phyloP scores from a whole-genome alignment of 2,113 vertebrate species.

The Paramormyrops kingsleyae region DNA sequence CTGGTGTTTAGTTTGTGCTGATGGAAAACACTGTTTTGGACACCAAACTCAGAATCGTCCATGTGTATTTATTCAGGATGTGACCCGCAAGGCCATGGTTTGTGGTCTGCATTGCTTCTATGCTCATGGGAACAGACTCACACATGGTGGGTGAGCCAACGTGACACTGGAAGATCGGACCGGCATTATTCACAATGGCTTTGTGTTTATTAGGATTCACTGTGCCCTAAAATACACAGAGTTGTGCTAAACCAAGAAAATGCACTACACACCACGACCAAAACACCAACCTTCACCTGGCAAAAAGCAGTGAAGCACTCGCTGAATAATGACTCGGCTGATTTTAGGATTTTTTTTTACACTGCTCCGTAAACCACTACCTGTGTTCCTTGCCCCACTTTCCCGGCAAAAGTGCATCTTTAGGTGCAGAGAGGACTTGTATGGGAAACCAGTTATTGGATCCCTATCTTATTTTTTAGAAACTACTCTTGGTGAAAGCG shows the following conservation, averaged over 20 bases:
- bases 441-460: neutral
- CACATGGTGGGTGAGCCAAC: neutral
- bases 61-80: neutral
- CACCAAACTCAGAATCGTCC: neutral
- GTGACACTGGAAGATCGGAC: neutral
- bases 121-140: neutral
- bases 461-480: neutral
- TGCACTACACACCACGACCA: neutral
- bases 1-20: neutral
- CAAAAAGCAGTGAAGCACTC: neutral
- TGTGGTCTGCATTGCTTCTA: neutral
- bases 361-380: neutral
- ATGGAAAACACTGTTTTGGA: neutral
- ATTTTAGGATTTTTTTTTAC: neutral
- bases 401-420: neutral
- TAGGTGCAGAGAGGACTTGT: neutral
- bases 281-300: neutral
- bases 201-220: neutral
- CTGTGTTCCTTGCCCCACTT: neutral
- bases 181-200: neutral
- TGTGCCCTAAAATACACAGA: neutral
- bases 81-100: neutral
- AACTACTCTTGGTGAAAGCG: neutral
- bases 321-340: neutral
- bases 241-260: neutral